Percentiles rank a stretch among this genome's conserved stretches.
Conservation (phyloP, 2,797 vertebrate species). For the Nannoperca australis region DNA sequence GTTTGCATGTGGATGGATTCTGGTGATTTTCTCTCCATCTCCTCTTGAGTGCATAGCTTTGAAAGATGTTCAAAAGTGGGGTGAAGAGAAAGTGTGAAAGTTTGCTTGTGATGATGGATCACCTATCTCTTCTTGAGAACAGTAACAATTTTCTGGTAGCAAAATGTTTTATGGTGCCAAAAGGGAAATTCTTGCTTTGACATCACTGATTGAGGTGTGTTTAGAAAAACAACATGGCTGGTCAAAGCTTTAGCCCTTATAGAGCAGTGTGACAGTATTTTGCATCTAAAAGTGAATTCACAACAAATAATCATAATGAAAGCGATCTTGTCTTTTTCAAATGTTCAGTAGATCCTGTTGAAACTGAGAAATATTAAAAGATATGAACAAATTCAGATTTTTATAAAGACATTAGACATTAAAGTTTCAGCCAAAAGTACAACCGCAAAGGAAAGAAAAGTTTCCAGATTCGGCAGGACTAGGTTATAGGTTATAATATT, state of each 20-base stretch:
- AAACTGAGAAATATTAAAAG: neutral
- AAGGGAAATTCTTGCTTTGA: slow-evolving; percentile 17
- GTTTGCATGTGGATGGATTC: slow-evolving; percentile 7
- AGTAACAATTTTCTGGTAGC: slow-evolving; percentile 4
- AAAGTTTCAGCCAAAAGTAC: slow-evolving; percentile 3
- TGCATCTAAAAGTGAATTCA: neutral
- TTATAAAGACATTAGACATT: neutral
- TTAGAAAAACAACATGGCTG: neutral
- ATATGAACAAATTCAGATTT: neutral
- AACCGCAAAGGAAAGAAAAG: slow-evolving; percentile 18
- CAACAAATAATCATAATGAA: neutral
- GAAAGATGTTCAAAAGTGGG: slow-evolving; percentile 24
- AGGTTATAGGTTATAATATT: slow-evolving; percentile 25
- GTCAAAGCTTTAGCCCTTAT: neutral
- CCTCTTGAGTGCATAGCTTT: slow-evolving; percentile 17
- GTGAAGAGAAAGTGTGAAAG: slow-evolving; percentile 7
- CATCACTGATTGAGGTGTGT: slow-evolving; percentile 1
- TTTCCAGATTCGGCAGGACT: slow-evolving; percentile 17
- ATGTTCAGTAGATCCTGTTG: neutral
- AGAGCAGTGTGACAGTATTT: neutral
- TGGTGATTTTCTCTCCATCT: slow-evolving; percentile 23
- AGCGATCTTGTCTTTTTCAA: neutral
- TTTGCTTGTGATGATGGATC: slow-evolving; percentile 26
- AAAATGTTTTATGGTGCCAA: slow-evolving; percentile 14
- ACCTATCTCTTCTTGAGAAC: neutral